Percentiles rank a stretch among this genome's conserved stretches.
These are phyloP conservation scores for Mastomys natalensis DNA, from an alignment of 2,113 vertebrate genomes.

Conservation along the genomic window DNA sequence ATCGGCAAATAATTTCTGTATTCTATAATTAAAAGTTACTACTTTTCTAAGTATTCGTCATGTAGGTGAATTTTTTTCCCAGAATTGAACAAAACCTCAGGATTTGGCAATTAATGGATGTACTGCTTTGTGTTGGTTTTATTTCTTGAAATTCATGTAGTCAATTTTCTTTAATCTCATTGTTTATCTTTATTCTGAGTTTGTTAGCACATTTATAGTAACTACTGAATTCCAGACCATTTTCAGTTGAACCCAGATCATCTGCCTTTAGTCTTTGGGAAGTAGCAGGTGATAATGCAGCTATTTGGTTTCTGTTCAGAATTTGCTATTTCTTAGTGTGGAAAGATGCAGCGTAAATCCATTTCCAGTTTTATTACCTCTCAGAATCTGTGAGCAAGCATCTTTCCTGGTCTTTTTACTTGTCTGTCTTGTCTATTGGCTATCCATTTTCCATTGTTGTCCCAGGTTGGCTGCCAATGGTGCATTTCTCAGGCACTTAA, in stretches of 20 bases:
- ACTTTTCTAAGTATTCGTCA: background rate
- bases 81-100: background rate
- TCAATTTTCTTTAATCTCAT: background rate
- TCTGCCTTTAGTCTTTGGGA: conserved; percentile 23
- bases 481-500: conserved; percentile 80
- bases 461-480: conserved; percentile 73
- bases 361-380: conserved; percentile 78
- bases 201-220: conserved; percentile 24
- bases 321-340: conserved; percentile 64
- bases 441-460: conserved; percentile 81
- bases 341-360: conserved; percentile 64
- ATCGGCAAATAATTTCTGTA: background rate
- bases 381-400: conserved; percentile 75
- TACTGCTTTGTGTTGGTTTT: background rate
- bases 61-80: background rate
- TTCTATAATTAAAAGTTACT: background rate
- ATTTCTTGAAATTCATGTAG: background rate
- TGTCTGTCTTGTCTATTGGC: conserved; percentile 76
- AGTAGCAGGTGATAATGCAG: conserved; percentile 60
- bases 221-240: background rate
- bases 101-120: background rate
- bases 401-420: conserved; percentile 70
- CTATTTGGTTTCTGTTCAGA: conserved; percentile 56
- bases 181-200: conserved; percentile 44
- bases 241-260: conserved; percentile 34